phyloP scores from a whole-genome alignment of 2,113 vertebrate genomes.

The Mormyrus lacerda region DNA sequence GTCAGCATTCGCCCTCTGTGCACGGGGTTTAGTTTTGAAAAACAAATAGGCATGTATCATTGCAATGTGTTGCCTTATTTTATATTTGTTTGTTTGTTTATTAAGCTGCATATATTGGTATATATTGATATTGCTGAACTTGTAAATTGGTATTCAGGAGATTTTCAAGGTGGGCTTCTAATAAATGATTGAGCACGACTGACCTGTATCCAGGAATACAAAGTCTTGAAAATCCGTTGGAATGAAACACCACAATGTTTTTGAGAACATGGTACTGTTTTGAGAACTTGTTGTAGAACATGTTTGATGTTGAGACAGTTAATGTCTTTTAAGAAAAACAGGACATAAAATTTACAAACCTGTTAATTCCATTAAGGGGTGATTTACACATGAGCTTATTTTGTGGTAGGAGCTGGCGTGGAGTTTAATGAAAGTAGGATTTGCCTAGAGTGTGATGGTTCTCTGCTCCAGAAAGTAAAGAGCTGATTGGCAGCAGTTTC shows the following conservation, averaged over 20 bases:
- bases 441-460: not conserved
- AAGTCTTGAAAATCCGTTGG: not conserved
- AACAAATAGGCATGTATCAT: not conserved
- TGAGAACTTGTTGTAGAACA: not conserved
- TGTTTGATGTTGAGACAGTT: not conserved
- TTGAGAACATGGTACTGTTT: not conserved
- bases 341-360: not conserved
- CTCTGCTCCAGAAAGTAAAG: constrained; percentile 4
- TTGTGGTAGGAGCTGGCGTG: not conserved
- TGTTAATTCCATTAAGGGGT: not conserved
- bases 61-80: not conserved
- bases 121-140: not conserved
- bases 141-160: not conserved
- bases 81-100: not conserved
- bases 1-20: not conserved
- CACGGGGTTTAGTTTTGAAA: not conserved
- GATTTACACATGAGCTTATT: not conserved
- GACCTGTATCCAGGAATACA: not conserved
- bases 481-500: constrained; percentile 22
- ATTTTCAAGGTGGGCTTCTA: not conserved
- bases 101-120: not conserved
- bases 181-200: not conserved
- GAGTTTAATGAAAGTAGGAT: not conserved
- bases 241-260: not conserved
- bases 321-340: not conserved